Evolutionary conservation across 2,113 vertebrate genomes (phyloP).

Genomic region (Otolemur garnettii): DNA sequence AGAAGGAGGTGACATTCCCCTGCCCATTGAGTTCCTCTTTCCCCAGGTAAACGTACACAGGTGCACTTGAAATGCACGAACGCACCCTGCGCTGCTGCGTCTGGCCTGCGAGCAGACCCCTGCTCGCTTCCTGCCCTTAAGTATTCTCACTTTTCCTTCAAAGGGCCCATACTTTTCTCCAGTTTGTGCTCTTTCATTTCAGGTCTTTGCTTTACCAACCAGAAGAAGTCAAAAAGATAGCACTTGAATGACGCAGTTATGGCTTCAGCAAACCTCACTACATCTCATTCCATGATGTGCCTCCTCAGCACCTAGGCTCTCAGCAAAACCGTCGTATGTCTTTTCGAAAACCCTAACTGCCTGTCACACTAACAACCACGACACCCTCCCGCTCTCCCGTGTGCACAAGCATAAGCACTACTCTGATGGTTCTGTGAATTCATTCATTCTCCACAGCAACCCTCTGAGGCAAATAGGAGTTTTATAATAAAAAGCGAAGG

Average conservation of each 20-base stretch:
- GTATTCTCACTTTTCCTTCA: constrained; percentile 22
- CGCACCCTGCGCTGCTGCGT: not conserved
- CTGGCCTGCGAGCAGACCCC: too few species aligned
- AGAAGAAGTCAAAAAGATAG: constrained; percentile 36
- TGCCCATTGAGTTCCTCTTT: not conserved
- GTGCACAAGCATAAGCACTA: not conserved
- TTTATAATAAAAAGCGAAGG: not conserved
- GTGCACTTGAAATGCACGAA: not conserved
- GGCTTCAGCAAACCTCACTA: constrained; percentile 17
- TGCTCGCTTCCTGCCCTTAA: constrained; percentile 3
- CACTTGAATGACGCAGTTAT: constrained; percentile 11
- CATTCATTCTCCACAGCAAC: not conserved
- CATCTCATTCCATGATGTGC: not conserved
- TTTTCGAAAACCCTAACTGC: not conserved
- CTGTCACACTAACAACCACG: not conserved
- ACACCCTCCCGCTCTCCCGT: not conserved
- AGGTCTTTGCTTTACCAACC: constrained; percentile 21
- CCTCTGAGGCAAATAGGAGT: not conserved
- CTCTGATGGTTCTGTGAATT: not conserved
- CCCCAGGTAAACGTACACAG: not conserved
- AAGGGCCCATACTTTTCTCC: not conserved
- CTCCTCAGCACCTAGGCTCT: not conserved
- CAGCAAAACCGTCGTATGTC: not conserved
- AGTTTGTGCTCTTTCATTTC: not conserved
- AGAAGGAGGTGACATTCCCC: not conserved